Conservation (phyloP, 2,888 invertebrate genomes). For the Brenthis hecate region DNA sequence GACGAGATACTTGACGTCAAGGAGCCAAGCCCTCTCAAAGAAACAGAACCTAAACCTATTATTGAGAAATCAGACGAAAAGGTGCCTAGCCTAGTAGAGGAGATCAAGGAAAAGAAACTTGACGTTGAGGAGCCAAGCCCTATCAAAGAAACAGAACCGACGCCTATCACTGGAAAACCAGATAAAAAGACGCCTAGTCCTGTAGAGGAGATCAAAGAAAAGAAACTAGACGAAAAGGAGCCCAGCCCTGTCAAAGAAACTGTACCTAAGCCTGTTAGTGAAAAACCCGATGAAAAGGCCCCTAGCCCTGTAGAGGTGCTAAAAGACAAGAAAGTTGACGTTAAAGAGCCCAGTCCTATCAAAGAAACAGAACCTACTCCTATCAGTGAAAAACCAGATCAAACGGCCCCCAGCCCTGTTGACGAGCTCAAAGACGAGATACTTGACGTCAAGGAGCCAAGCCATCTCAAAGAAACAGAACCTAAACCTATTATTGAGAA, state of each 20-base stretch:
- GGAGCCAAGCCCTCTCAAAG: constrained; percentile 26
- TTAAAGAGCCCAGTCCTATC: neutral
- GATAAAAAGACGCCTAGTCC: constrained; percentile 30
- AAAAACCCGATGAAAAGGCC: neutral
- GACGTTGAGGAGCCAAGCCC: constrained; percentile 10
- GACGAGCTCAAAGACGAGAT: too few species aligned
- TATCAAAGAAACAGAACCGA: neutral
- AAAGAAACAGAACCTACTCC: neutral
- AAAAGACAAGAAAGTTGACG: neutral
- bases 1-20: constrained; percentile 23
- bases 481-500: neutral
- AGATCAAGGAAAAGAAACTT: constrained; percentile 5
- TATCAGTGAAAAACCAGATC: too few species aligned
- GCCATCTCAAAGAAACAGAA: constrained; percentile 21
- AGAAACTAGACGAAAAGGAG: constrained; percentile 25
- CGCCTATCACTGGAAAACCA: neutral
- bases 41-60: neutral
- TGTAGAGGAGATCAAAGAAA: constrained; percentile 14
- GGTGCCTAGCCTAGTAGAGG: neutral
- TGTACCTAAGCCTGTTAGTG: neutral
- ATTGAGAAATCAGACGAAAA: neutral
- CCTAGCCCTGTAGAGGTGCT: constrained; percentile 6
- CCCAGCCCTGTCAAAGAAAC: constrained; percentile 14
- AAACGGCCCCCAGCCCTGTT: too few species aligned
- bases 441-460: constrained; percentile 31